A percentile compares a stretch with the other conserved stretches of the same genome.
phyloP scores from a whole-genome alignment of 2,888 invertebrate species.

The Nemapogon koenigi region DNA sequence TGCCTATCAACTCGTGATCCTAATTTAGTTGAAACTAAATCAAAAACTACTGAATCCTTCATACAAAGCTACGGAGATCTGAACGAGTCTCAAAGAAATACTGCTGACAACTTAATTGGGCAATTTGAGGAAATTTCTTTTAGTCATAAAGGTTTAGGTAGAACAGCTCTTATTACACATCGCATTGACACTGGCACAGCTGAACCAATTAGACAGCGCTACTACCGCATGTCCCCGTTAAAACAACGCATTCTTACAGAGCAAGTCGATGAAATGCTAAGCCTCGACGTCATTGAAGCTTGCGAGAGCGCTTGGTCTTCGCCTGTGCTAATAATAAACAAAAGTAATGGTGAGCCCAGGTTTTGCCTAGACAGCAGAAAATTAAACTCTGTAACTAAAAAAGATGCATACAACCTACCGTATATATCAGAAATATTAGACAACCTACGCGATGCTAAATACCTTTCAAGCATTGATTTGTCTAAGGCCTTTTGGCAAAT shows the following conservation, averaged over 20 bases:
- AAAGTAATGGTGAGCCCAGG: conserved; percentile 19
- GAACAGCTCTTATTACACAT: conserved; percentile 18
- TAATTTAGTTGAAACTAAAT: too few species aligned
- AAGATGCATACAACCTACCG: conserved; percentile 17
- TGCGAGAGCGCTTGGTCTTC: conserved; percentile 21
- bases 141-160: conserved; percentile 16
- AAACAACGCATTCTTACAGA: conserved; percentile 17
- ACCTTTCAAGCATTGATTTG: conserved; percentile 17
- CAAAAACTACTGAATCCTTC: not conserved
- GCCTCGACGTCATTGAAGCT: conserved; percentile 16
- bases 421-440: conserved; percentile 18
- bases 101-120: conserved; percentile 13
- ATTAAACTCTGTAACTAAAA: conserved; percentile 16
- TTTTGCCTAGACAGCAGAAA: conserved; percentile 21
- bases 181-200: conserved; percentile 20
- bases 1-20: too few species aligned
- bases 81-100: conserved; percentile 5
- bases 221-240: conserved; percentile 20
- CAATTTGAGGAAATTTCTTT: conserved; percentile 17
- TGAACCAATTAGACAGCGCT: conserved; percentile 19
- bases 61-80: conserved; percentile 10
- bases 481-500: conserved; percentile 13
- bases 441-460: conserved; percentile 16
- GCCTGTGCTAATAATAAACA: conserved; percentile 15
- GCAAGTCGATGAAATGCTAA: conserved; percentile 21